A percentile compares a stretch with the other conserved stretches of the same genome.
Conservation (phyloP, 2,113 vertebrate species). For the Oriolus oriolus region DNA sequence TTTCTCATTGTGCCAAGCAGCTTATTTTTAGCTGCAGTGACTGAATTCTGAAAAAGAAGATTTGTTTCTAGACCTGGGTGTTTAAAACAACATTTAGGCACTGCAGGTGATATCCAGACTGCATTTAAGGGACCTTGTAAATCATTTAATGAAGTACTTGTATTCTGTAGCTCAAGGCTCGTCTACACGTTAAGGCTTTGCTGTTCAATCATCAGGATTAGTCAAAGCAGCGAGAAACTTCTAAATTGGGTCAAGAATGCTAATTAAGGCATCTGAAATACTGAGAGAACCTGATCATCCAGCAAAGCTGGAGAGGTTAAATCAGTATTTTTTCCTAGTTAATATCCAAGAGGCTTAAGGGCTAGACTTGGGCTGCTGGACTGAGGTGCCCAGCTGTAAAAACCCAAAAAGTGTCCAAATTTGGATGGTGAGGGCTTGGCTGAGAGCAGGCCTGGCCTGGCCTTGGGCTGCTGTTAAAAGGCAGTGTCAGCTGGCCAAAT, state of each 20-base stretch:
- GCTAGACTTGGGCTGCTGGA: neutral
- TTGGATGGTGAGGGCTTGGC: neutral
- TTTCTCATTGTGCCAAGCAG: neutral
- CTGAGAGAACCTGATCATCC: neutral
- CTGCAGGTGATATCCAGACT: neutral
- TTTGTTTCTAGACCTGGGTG: neutral
- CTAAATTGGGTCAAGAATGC: neutral
- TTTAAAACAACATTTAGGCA: neutral
- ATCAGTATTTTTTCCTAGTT: neutral
- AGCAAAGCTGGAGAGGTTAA: neutral
- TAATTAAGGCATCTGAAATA: neutral
- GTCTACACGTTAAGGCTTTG: neutral
- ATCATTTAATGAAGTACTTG: neutral
- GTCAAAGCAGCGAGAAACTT: neutral
- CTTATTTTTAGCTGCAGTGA: slow-evolving; percentile 15
- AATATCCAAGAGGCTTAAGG: neutral
- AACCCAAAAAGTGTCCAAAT: neutral
- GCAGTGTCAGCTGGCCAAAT: rapidly evolving
- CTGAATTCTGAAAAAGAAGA: neutral
- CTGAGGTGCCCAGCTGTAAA: neutral
- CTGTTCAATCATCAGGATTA: neutral
- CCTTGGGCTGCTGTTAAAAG: neutral
- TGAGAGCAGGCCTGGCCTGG: neutral
- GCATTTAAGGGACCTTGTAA: neutral
- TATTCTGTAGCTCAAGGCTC: neutral